Percentiles rank a stretch among this genome's conserved stretches.
Conservation (phyloP, 2,797 vertebrate species). For the Microctenopoma lineatum region DNA sequence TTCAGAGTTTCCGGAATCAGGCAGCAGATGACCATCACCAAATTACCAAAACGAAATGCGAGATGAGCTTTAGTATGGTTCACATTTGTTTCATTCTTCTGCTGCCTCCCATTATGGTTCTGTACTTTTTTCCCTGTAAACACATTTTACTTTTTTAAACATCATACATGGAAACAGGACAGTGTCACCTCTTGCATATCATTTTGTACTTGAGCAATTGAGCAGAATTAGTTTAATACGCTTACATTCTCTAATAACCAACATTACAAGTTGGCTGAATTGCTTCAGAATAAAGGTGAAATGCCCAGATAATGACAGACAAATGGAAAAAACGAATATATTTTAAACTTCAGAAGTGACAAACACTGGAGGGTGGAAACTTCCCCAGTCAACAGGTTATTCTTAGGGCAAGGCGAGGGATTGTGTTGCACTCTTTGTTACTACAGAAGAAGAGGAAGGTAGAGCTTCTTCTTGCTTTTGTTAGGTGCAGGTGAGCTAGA, state of each 20-base stretch:
- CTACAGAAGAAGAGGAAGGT: slow-evolving; percentile 72
- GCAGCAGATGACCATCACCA: slow-evolving; percentile 76
- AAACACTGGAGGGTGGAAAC: slow-evolving; percentile 34
- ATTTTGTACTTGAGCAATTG: slow-evolving; percentile 6
- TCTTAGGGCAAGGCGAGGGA: slow-evolving; percentile 62
- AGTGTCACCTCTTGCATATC: not conserved
- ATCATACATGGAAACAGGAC: not conserved
- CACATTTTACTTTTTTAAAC: not conserved
- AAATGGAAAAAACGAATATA: not conserved
- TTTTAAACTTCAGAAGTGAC: slow-evolving; percentile 25
- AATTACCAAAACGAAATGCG: slow-evolving; percentile 66
- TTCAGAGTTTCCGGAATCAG: slow-evolving; percentile 71
- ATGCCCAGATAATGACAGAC: not conserved
- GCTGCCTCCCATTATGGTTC: not conserved
- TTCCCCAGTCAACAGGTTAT: slow-evolving; percentile 59
- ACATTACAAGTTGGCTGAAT: not conserved
- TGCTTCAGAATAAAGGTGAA: not conserved
- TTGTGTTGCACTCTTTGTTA: slow-evolving; percentile 74
- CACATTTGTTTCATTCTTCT: slow-evolving; percentile 26
- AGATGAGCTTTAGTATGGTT: slow-evolving; percentile 44
- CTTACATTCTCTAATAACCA: not conserved
- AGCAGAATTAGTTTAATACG: not conserved
- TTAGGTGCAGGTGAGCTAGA: slow-evolving; percentile 73
- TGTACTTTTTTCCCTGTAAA: not conserved
- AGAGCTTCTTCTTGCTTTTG: slow-evolving; percentile 77